Percentiles rank a stretch among this genome's conserved stretches.
phyloP scores from a whole-genome alignment of 35 echinoderm and acorn worm genomes.

The Apostichopus japonicus region DNA sequence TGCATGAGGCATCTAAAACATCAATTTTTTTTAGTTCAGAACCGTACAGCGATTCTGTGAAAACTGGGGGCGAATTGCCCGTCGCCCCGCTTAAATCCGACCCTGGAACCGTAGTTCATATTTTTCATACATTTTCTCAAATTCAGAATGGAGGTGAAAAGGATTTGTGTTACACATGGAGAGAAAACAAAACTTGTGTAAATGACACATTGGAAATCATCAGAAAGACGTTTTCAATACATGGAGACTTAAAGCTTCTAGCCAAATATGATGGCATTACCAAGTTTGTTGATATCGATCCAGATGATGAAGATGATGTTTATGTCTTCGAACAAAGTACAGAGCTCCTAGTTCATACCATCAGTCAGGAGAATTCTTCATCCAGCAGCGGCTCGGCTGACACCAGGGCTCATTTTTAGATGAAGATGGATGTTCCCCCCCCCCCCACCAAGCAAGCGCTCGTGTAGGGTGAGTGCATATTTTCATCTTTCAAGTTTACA shows the following conservation, averaged over 20 bases:
- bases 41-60: too few relatives aligned
- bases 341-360: neutral
- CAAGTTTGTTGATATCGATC: constrained; percentile 50
- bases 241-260: neutral
- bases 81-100: too few relatives aligned
- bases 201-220: constrained; percentile 14
- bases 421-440: too few relatives aligned
- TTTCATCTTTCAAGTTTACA: too few relatives aligned
- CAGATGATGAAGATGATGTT: constrained; percentile 48
- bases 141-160: neutral
- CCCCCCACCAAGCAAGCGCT: too few relatives aligned
- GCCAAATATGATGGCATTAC: constrained; percentile 13
- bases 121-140: neutral
- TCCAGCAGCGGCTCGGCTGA: neutral
- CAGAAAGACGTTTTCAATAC: neutral
- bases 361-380: neutral
- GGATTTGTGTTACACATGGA: constrained; percentile 23
- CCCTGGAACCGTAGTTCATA: neutral
- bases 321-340: constrained; percentile 10
- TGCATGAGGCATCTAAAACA: neutral
- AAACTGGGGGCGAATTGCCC: too few relatives aligned
- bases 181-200: constrained; percentile 14
- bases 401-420: neutral
- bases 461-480: too few relatives aligned
- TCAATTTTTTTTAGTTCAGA: neutral